These are phyloP conservation scores for Stichopus chloronotus DNA, from an alignment of 35 echinoderm and acorn worm genomes.

Conservation along the genomic window DNA sequence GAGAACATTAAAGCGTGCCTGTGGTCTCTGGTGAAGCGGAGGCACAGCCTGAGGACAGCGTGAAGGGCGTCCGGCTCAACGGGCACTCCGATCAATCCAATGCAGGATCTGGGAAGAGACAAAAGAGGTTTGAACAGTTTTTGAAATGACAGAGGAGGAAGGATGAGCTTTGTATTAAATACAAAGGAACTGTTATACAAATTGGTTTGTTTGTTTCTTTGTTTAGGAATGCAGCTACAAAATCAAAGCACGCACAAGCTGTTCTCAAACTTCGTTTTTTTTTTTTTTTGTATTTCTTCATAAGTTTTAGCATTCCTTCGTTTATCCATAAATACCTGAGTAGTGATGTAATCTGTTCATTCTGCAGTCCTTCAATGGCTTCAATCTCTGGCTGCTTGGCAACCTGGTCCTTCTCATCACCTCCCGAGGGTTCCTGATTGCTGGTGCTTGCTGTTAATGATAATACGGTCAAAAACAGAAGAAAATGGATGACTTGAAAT, in stretches of 20 bases:
- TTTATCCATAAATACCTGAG: conserved; percentile 67
- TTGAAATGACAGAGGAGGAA: no score
- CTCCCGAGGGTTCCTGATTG: background rate
- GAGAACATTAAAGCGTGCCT: conserved; percentile 86
- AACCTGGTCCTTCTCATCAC: conserved; percentile 48
- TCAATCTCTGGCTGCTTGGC: conserved; percentile 81
- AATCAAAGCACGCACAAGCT: no score
- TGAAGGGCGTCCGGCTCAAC: conserved; percentile 97
- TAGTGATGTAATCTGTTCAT: conserved; percentile 73
- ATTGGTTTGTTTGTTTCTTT: no score
- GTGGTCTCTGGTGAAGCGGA: conserved; percentile 96
- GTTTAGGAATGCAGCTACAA: no score
- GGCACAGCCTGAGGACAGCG: conserved; percentile 85
- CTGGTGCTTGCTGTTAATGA: conserved; percentile 28
- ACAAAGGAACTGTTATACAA: no score
- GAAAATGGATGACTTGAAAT: background rate
- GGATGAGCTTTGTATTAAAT: no score
- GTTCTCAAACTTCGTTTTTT: no score
- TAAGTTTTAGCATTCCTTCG: background rate
- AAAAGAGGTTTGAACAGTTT: background rate
- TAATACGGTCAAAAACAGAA: background rate
- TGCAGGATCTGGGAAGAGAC: conserved; percentile 70
- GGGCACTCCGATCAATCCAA: conserved; percentile 90
- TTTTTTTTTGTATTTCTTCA: background rate
- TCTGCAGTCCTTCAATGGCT: conserved; percentile 71